These are phyloP conservation scores for Achlya flavicornis DNA, from an alignment of 2,888 invertebrate genomes.

Conservation along the genomic window DNA sequence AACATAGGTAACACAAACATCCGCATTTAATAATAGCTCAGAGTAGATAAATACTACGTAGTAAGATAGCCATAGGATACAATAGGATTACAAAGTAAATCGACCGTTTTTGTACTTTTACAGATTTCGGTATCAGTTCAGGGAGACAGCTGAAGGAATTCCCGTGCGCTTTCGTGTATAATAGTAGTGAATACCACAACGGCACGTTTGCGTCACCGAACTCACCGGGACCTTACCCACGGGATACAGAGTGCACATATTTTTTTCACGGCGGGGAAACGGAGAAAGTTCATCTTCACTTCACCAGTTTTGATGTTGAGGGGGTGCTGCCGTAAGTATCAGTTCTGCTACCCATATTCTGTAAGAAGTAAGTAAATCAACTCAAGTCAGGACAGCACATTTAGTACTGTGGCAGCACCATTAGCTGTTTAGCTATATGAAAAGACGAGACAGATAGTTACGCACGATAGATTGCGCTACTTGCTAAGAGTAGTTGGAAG, in stretches of 20 bases:
- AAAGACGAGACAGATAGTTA: too few species aligned
- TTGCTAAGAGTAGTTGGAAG: too few species aligned
- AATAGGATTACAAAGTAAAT: too few species aligned
- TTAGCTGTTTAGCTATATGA: too few species aligned
- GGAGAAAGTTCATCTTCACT: constrained; percentile 92
- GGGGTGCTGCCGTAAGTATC: constrained; percentile 94
- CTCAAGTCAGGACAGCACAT: too few species aligned
- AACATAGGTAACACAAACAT: too few species aligned
- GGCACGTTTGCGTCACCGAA: constrained; percentile 95
- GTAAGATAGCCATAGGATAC: too few species aligned
- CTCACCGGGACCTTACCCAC: constrained; percentile 94
- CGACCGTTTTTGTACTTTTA: constrained; percentile 13
- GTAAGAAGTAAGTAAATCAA: too few species aligned
- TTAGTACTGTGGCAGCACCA: too few species aligned
- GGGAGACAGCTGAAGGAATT: constrained; percentile 90
- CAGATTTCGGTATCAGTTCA: constrained; percentile 95
- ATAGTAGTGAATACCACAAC: constrained; percentile 90
- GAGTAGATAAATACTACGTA: too few species aligned
- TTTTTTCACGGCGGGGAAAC: constrained; percentile 92
- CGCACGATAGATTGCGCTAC: too few species aligned
- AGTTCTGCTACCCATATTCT: neutral
- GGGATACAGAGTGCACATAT: constrained; percentile 95
- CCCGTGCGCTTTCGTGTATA: constrained; percentile 94
- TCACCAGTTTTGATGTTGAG: constrained; percentile 96
- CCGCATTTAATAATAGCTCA: too few species aligned